Conservation (phyloP, 1,140 invertebrate species). For the Brachionus plicatilis region DNA sequence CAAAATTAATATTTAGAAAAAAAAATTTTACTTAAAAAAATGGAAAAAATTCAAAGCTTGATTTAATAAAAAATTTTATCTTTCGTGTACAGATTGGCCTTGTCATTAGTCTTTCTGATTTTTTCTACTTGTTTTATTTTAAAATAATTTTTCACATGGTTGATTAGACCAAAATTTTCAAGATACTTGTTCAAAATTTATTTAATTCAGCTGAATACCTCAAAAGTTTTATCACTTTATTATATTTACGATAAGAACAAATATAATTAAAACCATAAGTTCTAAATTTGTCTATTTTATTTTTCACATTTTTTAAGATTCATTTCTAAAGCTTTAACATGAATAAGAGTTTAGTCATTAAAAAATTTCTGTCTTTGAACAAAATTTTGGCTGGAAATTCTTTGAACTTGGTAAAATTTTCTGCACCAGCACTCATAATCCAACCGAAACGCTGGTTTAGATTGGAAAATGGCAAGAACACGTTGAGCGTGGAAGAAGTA, state of each 20-base stretch:
- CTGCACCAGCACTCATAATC: background rate
- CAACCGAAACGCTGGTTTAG: background rate
- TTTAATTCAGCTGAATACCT: background rate
- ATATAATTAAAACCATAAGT: background rate
- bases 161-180: background rate
- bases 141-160: background rate
- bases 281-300: background rate
- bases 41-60: no score
- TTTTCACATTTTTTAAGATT: background rate
- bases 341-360: background rate
- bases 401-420: background rate
- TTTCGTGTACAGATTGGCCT: no score
- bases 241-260: background rate
- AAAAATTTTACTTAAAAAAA: no score
- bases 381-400: background rate
- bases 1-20: no score
- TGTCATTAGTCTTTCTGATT: no score
- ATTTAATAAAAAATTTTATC: no score
- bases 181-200: background rate
- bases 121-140: background rate
- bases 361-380: background rate
- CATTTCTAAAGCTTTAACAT: background rate
- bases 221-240: background rate
- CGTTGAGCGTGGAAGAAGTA: background rate
- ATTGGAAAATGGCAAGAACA: slow-evolving; percentile 3